Conservation (phyloP, 2,797 vertebrate genomes). For the Apogon talboti region DNA sequence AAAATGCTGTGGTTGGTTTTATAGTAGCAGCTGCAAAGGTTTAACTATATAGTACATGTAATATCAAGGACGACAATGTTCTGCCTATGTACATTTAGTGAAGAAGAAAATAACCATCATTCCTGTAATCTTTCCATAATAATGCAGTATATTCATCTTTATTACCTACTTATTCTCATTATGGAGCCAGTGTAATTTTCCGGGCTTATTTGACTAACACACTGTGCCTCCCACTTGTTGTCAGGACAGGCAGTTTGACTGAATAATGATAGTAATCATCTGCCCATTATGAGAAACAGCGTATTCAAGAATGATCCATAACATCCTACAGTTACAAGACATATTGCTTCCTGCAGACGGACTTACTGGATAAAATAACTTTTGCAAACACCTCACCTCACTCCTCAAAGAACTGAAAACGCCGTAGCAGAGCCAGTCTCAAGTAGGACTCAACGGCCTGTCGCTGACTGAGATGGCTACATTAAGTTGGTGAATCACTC, state of each 20-base stretch:
- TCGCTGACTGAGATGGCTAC: not conserved
- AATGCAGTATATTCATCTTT: slow-evolving; percentile 42
- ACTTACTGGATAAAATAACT: slow-evolving; percentile 23
- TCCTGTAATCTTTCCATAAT: slow-evolving; percentile 34
- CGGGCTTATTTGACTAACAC: slow-evolving; percentile 65
- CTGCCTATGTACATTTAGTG: slow-evolving; percentile 8
- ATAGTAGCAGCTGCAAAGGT: slow-evolving; percentile 1
- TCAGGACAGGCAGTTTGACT: slow-evolving; percentile 65
- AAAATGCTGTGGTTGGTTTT: slow-evolving; percentile 2
- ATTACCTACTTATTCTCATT: slow-evolving; percentile 51
- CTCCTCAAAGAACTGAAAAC: slow-evolving; percentile 2
- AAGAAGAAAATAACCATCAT: slow-evolving; percentile 24
- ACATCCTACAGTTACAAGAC: slow-evolving; percentile 38
- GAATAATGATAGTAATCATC: slow-evolving; percentile 77
- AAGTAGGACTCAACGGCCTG: slow-evolving; percentile 8
- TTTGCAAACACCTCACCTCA: slow-evolving; percentile 22
- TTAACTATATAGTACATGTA: slow-evolving; percentile 8
- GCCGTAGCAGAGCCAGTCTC: not conserved
- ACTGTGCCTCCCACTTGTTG: slow-evolving; percentile 63
- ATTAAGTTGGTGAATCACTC: slow-evolving; percentile 3
- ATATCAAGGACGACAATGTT: slow-evolving; percentile 6
- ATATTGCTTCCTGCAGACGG: slow-evolving; percentile 39
- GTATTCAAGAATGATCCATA: slow-evolving; percentile 53
- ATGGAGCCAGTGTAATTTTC: slow-evolving; percentile 54
- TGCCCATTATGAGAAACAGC: slow-evolving; percentile 56